phyloP scores from a whole-genome alignment of 1,140 invertebrate species.

The Scaptomyza hsui region DNA sequence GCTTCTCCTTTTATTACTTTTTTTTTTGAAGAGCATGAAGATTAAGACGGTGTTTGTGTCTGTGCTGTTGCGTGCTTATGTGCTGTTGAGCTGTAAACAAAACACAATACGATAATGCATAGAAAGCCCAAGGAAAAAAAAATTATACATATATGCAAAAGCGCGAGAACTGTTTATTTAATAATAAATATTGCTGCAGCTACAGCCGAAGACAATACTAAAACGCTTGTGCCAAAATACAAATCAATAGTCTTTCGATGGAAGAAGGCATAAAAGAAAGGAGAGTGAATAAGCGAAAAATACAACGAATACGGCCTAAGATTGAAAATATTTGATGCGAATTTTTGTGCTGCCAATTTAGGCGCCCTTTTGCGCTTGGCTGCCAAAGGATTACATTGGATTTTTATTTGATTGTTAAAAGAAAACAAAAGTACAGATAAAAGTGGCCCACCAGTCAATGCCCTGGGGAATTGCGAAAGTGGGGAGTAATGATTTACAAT shows the following conservation, averaged over 20 bases:
- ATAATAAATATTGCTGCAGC: slow-evolving; percentile 24
- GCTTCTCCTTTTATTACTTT: slow-evolving; percentile 74
- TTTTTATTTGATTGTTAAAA: slow-evolving; percentile 78
- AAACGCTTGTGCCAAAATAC: slow-evolving; percentile 59
- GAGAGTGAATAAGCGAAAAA: slow-evolving; percentile 5
- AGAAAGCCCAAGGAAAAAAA: slow-evolving; percentile 30
- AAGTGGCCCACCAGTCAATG: slow-evolving; percentile 28
- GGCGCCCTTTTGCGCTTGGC: slow-evolving; percentile 66
- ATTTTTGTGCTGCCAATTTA: slow-evolving; percentile 64
- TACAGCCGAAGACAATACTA: slow-evolving; percentile 39
- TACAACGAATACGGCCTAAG: slow-evolving; percentile 10
- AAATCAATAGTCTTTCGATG: slow-evolving; percentile 57
- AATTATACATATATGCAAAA: slow-evolving; percentile 43
- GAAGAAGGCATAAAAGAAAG: slow-evolving; percentile 20
- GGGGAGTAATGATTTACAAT: slow-evolving; percentile 74
- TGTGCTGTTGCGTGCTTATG: slow-evolving; percentile 69
- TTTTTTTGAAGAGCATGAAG: slow-evolving; percentile 70
- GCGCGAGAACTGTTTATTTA: slow-evolving; percentile 20
- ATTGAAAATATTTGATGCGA: slow-evolving; percentile 34
- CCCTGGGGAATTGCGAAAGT: slow-evolving; percentile 25
- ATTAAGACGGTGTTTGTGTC: slow-evolving; percentile 26
- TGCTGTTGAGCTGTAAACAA: slow-evolving; percentile 66
- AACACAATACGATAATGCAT: slow-evolving; percentile 68
- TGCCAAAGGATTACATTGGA: slow-evolving; percentile 80
- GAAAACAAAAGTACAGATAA: slow-evolving; percentile 58